Conservation (phyloP, 2,797 vertebrate genomes). For the Crenichthys baileyi region DNA sequence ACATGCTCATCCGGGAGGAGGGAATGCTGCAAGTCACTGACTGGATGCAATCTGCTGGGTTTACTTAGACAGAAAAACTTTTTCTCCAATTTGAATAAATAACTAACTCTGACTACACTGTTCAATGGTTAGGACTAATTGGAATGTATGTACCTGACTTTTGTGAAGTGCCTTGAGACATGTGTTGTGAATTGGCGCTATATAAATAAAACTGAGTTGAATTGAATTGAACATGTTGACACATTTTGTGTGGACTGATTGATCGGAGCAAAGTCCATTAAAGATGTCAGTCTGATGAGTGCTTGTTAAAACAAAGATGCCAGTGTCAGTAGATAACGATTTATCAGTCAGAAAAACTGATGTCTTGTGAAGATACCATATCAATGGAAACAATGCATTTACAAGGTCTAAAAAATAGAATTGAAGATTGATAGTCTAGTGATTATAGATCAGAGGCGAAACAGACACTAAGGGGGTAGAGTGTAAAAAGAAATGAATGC, state of each 20-base stretch:
- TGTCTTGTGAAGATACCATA: conserved; percentile 17
- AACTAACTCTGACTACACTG: no score
- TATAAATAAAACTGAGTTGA: no score
- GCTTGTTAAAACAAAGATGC: background rate
- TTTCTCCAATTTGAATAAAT: no score
- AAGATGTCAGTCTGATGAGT: background rate
- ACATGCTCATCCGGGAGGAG: no score
- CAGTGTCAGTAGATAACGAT: background rate
- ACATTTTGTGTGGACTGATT: background rate
- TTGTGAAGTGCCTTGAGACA: no score
- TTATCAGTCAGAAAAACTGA: background rate
- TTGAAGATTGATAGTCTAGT: conserved; percentile 14
- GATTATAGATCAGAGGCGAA: conserved; percentile 27
- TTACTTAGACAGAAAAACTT: no score
- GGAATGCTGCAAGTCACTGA: no score
- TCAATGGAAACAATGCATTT: conserved; percentile 23
- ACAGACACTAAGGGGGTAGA: conserved; percentile 19
- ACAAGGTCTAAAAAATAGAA: conserved; percentile 10
- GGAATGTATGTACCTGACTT: no score
- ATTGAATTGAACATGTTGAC: background rate
- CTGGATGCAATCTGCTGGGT: no score
- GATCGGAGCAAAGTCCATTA: background rate
- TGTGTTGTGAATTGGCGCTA: no score
- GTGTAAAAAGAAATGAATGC: background rate
- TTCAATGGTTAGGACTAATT: no score